Evolutionary conservation across 2,797 vertebrate species (phyloP).

Genomic region (Falco cherrug): DNA sequence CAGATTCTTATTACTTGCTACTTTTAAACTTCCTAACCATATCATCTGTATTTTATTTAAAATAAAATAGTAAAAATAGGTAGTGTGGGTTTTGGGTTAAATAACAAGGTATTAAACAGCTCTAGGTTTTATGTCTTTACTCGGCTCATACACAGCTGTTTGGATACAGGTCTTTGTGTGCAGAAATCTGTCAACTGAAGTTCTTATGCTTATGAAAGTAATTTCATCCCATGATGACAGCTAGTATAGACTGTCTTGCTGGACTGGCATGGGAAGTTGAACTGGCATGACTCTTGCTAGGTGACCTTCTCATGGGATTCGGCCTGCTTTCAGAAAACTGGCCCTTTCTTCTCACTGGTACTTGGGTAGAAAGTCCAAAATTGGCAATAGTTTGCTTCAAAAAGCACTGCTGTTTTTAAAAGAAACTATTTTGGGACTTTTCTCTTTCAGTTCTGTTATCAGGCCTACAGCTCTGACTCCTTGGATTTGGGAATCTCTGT

Average conservation of each 20-base stretch:
- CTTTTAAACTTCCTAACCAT: not conserved
- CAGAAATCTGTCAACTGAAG: not conserved
- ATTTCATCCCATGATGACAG: constrained; percentile 54
- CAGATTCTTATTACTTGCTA: not conserved
- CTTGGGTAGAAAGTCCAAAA: not conserved
- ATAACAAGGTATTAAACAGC: not conserved
- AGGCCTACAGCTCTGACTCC: not conserved
- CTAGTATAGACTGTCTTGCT: not conserved
- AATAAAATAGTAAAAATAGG: not conserved
- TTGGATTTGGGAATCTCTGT: not conserved
- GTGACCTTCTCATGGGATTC: constrained; percentile 3
- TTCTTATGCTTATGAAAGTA: constrained; percentile 8
- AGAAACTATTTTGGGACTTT: not conserved
- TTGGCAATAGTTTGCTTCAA: not conserved
- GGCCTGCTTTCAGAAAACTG: not conserved
- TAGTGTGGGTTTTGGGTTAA: not conserved
- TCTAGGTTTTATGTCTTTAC: not conserved
- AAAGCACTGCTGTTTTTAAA: not conserved
- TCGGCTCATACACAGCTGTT: not conserved
- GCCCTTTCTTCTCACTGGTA: not conserved
- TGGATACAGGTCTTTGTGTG: not conserved
- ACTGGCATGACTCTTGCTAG: not conserved
- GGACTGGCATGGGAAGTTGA: constrained; percentile 14
- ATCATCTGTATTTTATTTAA: not conserved
- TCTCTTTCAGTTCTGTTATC: not conserved